Conservation (phyloP, 2,113 vertebrate species). For the Myiopsitta monachus region DNA sequence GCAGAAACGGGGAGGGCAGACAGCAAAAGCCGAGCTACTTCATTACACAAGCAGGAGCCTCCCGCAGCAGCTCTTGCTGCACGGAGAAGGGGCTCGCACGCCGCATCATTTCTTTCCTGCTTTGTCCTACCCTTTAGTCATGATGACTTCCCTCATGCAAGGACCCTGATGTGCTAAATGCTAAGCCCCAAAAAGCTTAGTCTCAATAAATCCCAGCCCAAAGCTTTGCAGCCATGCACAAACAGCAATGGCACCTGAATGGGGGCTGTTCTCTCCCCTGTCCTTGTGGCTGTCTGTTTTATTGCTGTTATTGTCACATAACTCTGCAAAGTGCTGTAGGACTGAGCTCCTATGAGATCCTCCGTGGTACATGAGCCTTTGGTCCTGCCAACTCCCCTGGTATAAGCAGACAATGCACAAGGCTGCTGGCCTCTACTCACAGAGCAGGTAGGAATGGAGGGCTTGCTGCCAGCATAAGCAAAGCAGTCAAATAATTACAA, state of each 20-base stretch:
- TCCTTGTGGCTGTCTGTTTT: not conserved
- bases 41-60: slow-evolving; percentile 16
- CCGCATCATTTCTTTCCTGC: rapidly evolving
- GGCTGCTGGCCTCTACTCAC: too few relatives aligned
- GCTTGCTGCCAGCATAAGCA: not conserved
- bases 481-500: not conserved
- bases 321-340: not conserved
- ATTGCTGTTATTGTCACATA: not conserved
- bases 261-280: rapidly evolving
- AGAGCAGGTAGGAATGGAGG: not conserved
- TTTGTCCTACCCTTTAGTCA: not conserved
- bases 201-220: rapidly evolving
- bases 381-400: not conserved
- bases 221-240: not conserved
- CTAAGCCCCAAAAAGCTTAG: not conserved
- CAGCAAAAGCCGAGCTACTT: not conserved
- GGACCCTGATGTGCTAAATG: not conserved
- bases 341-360: rapidly evolving
- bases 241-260: rapidly evolving
- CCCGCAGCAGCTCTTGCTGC: not conserved
- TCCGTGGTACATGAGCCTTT: rapidly evolving
- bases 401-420: rapidly evolving
- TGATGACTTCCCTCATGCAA: not conserved
- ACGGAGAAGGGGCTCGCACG: not conserved
- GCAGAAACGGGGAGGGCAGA: slow-evolving; percentile 50